Conservation (phyloP, 2,113 vertebrate species). For the Diadophis punctatus region DNA sequence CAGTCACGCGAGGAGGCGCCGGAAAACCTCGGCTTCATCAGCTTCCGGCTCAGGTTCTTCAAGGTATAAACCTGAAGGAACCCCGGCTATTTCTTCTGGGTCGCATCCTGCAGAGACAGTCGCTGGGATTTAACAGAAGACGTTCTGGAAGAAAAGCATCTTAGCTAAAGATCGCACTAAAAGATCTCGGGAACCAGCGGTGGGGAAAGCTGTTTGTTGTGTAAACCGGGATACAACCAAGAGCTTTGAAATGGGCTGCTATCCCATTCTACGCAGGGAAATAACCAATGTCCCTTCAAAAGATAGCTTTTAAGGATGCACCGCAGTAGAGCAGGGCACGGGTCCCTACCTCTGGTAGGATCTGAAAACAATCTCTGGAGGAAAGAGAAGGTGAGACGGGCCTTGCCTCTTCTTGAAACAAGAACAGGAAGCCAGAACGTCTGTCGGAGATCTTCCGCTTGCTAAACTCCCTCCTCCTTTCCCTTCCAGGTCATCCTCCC, state of each 20-base stretch:
- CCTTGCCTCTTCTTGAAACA: not conserved
- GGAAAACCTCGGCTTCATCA: constrained; percentile 87
- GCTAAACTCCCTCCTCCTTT: not conserved
- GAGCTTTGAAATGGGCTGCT: not conserved
- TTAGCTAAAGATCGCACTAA: no score
- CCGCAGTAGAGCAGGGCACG: not conserved
- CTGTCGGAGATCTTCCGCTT: not conserved
- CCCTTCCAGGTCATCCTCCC: constrained; percentile 85
- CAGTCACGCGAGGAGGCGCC: constrained; percentile 80
- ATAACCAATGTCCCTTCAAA: not conserved
- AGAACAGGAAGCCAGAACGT: not conserved
- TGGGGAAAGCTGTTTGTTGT: not conserved
- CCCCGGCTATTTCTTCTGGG: no score
- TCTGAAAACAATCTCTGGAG: not conserved
- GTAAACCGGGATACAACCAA: not conserved
- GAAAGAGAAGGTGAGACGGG: not conserved
- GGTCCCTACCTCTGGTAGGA: no score
- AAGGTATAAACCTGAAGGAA: constrained; percentile 68
- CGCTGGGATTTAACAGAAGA: not conserved
- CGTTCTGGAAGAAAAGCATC: not conserved
- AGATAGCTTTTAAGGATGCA: not conserved
- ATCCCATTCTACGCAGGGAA: not conserved
- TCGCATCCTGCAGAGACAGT: not conserved
- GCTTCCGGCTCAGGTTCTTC: constrained; percentile 92
- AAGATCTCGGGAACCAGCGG: not conserved